phyloP scores from a whole-genome alignment of 1,140 invertebrate species.

The Oreohelix idahoensis region DNA sequence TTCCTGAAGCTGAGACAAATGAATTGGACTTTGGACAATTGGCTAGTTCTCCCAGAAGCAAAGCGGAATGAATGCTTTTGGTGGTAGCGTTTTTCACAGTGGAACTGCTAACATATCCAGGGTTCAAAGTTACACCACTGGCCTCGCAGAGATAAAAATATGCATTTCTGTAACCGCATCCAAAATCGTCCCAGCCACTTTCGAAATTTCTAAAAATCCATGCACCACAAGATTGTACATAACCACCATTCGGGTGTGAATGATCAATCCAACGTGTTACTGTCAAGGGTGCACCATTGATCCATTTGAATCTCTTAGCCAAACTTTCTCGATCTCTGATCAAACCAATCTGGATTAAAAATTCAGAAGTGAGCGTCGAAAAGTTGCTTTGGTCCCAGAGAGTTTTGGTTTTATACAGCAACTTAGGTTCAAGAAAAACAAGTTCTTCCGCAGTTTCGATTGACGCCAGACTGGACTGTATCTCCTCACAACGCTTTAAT shows the following conservation, averaged over 20 bases:
- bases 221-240: neutral
- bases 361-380: neutral
- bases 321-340: neutral
- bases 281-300: neutral
- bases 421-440: neutral
- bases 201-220: neutral
- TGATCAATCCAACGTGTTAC: neutral
- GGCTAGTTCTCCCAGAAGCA: neutral
- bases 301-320: conserved; percentile 12
- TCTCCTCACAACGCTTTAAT: neutral
- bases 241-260: neutral
- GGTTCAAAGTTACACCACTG: neutral
- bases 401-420: neutral
- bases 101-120: neutral
- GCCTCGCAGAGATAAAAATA: neutral
- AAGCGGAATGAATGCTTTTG: neutral
- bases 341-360: neutral
- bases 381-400: neutral
- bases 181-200: neutral
- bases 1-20: neutral
- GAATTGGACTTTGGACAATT: neutral
- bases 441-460: conserved; percentile 9
- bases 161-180: neutral
- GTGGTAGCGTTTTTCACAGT: neutral
- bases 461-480: neutral